phyloP scores from a whole-genome alignment of 2,797 vertebrate genomes.

The Esox lucius region DNA sequence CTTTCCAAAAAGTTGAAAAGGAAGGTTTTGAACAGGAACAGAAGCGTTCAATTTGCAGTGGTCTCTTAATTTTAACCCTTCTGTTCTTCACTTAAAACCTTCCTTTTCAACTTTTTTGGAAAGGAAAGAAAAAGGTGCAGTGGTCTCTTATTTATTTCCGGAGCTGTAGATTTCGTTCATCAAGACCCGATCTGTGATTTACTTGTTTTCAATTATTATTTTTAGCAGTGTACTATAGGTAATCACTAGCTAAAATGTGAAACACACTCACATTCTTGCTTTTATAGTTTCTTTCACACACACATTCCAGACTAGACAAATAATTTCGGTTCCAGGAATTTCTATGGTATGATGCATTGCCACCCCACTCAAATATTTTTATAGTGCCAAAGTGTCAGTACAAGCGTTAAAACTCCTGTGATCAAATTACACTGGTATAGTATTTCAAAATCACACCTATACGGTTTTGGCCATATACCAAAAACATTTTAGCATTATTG shows the following conservation, averaged over 20 bases:
- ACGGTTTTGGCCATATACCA: not conserved
- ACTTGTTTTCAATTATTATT: too few relatives aligned
- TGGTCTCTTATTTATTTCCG: too few relatives aligned
- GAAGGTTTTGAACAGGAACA: too few relatives aligned
- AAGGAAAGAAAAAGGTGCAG: too few relatives aligned
- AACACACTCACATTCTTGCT: not conserved
- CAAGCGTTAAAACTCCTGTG: not conserved
- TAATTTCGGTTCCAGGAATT: slow-evolving; percentile 32
- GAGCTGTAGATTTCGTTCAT: too few relatives aligned
- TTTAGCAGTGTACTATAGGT: not conserved
- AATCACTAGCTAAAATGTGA: not conserved
- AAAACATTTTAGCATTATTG: too few relatives aligned
- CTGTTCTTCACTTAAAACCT: too few relatives aligned
- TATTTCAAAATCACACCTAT: not conserved
- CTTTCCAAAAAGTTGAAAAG: too few relatives aligned
- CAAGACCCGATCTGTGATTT: too few relatives aligned
- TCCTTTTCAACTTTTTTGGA: too few relatives aligned
- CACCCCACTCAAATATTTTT: not conserved
- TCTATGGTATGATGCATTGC: slow-evolving; percentile 34
- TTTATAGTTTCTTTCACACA: not conserved
- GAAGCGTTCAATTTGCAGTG: too few relatives aligned
- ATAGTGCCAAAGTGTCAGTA: not conserved
- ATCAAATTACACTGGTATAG: not conserved
- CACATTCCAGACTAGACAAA: slow-evolving; percentile 29
- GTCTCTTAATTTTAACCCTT: too few relatives aligned